Evolutionary conservation across 1,140 invertebrate species (phyloP).

Genomic region (Drosophila ogumai): DNA sequence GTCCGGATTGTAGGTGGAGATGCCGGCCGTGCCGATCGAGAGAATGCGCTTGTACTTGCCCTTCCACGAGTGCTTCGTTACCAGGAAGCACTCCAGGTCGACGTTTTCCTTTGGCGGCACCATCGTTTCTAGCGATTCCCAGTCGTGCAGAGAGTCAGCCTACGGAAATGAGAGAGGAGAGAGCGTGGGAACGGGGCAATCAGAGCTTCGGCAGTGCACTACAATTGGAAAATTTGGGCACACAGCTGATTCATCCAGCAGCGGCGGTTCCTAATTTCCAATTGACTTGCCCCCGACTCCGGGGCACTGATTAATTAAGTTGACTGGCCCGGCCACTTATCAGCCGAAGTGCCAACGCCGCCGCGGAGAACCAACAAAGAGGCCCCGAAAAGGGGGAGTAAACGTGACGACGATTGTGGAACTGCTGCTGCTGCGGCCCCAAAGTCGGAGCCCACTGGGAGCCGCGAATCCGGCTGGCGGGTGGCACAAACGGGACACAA

Average conservation of each 20-base stretch:
- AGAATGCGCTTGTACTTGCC: slow-evolving; percentile 99
- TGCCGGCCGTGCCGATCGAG: slow-evolving; percentile 96
- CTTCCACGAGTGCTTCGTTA: slow-evolving; percentile 98
- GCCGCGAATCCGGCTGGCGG: not conserved
- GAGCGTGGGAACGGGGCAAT: slow-evolving; percentile 33
- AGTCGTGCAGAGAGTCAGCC: slow-evolving; percentile 13
- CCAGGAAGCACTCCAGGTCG: slow-evolving; percentile 96
- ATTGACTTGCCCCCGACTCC: slow-evolving; percentile 29
- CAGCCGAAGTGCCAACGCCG: slow-evolving; percentile 56
- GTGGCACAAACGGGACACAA: no score
- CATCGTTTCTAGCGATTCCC: slow-evolving; percentile 85
- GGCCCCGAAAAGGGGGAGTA: slow-evolving; percentile 70
- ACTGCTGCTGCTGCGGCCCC: slow-evolving; percentile 17
- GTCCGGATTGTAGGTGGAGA: slow-evolving; percentile 98
- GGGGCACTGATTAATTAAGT: slow-evolving; percentile 64
- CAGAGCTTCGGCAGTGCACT: slow-evolving; percentile 7
- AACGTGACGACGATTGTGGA: slow-evolving; percentile 66
- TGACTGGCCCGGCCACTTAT: slow-evolving; percentile 52
- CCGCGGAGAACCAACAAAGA: slow-evolving; percentile 59
- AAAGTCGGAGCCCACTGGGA: slow-evolving; percentile 20
- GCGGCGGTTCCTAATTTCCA: slow-evolving; percentile 25
- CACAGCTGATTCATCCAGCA: slow-evolving; percentile 54
- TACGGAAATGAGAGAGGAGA: slow-evolving; percentile 8
- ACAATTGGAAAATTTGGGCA: slow-evolving; percentile 16
- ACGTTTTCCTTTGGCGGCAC: slow-evolving; percentile 94